These are phyloP conservation scores for Tortricodes alternella DNA, from an alignment of 2,888 invertebrate genomes.

Conservation along the genomic window DNA sequence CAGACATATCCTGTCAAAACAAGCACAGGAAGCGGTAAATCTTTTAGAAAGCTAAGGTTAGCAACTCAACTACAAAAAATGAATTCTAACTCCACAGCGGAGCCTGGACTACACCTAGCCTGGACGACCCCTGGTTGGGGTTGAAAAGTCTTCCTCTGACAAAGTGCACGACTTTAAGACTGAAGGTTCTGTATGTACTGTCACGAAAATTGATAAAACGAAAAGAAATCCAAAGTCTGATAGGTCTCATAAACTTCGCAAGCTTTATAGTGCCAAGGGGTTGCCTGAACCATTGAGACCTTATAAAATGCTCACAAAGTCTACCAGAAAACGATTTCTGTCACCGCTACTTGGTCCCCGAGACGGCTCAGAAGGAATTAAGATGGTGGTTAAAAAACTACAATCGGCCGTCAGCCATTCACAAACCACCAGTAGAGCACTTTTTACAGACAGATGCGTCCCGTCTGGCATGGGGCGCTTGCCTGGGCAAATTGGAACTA, in stretches of 20 bases:
- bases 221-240: conserved; percentile 11
- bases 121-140: conserved; percentile 10
- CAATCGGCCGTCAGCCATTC: neutral
- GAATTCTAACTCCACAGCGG: conserved; percentile 5
- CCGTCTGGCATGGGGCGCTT: conserved; percentile 15
- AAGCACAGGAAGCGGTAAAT: neutral
- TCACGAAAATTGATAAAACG: neutral
- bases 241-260: conserved; percentile 17
- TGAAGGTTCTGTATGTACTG: neutral
- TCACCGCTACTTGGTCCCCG: neutral
- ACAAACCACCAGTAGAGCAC: conserved; percentile 2
- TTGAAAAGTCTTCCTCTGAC: neutral
- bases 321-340: neutral
- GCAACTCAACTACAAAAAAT: conserved; percentile 22
- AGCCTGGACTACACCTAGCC: conserved; percentile 11
- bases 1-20: neutral
- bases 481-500: conserved; percentile 7
- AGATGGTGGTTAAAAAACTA: neutral
- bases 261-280: conserved; percentile 14
- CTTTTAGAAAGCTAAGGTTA: conserved; percentile 14
- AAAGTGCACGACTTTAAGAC: neutral
- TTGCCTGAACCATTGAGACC: conserved; percentile 10
- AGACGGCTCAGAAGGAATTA: neutral
- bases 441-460: conserved; percentile 20
- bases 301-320: conserved; percentile 2